Conservation (phyloP, 23 tunicate species). For the Trididemnum clinides region DNA sequence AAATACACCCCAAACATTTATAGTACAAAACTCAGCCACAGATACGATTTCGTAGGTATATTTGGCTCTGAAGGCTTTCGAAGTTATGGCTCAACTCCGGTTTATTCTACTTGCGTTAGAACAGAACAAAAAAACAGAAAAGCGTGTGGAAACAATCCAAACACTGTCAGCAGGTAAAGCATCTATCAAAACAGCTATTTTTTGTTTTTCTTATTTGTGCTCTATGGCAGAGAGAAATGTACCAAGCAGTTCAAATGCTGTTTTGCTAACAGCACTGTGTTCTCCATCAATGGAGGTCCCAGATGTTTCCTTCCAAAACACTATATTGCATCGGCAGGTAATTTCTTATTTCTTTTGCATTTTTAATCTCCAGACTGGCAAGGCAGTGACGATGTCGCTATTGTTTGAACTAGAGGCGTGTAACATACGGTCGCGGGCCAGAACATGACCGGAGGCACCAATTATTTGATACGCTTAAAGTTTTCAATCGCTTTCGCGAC, state of each 20-base stretch:
- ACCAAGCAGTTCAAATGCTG: constrained; percentile 7
- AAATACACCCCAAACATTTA: too few relatives aligned
- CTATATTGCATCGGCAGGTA: constrained; percentile 54
- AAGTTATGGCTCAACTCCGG: constrained; percentile 20
- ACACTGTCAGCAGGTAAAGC: not conserved
- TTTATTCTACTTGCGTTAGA: constrained; percentile 64
- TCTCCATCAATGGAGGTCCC: constrained; percentile 6
- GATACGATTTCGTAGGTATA: constrained; percentile 33
- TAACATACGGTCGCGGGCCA: too few relatives aligned
- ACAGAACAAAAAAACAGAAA: constrained; percentile 17
- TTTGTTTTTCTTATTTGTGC: too few relatives aligned
- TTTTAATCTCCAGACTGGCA: too few relatives aligned
- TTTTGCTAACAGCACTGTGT: constrained; percentile 3
- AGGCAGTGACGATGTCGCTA: too few relatives aligned
- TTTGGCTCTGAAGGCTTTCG: constrained; percentile 63
- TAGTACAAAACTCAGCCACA: too few relatives aligned
- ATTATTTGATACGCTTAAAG: too few relatives aligned
- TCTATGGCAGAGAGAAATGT: constrained; percentile 7
- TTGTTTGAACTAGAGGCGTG: too few relatives aligned
- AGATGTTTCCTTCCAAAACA: constrained; percentile 38
- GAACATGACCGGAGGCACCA: too few relatives aligned
- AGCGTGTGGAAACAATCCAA: constrained; percentile 36
- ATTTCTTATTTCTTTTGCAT: too few relatives aligned
- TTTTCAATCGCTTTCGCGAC: too few relatives aligned
- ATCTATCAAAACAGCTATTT: not conserved